Conservation (phyloP, 1,140 invertebrate species). For the Venturia canescens region DNA sequence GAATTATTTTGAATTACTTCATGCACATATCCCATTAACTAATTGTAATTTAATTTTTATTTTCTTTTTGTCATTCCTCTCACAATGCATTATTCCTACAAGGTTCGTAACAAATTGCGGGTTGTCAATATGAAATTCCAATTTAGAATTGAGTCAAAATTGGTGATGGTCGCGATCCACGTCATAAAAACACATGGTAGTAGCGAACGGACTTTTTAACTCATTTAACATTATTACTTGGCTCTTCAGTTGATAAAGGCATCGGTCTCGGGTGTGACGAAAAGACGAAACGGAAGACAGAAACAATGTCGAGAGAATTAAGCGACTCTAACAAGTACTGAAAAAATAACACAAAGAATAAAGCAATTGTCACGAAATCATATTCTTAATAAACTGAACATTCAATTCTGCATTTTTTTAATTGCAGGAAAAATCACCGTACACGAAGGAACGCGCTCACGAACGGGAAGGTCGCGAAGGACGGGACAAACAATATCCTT, state of each 20-base stretch:
- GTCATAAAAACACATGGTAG: too few relatives aligned
- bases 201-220: constrained; percentile 33
- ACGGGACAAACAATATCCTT: constrained; percentile 90
- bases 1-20: too few relatives aligned
- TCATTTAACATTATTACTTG: constrained; percentile 63
- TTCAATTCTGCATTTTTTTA: constrained; percentile 54
- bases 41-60: too few relatives aligned
- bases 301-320: constrained; percentile 66
- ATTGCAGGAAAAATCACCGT: constrained; percentile 85
- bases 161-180: background rate
- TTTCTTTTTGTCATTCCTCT: too few relatives aligned
- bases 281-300: constrained; percentile 69
- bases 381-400: constrained; percentile 13
- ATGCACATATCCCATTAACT: too few relatives aligned
- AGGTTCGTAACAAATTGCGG: too few relatives aligned
- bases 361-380: background rate
- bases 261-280: constrained; percentile 67
- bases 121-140: too few relatives aligned
- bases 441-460: constrained; percentile 80
- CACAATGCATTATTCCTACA: too few relatives aligned
- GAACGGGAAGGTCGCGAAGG: constrained; percentile 83
- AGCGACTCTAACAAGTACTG: constrained; percentile 62
- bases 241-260: constrained; percentile 67
- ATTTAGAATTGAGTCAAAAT: background rate
- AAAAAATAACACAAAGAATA: constrained; percentile 3